Evolutionary conservation across 2,113 vertebrate species (phyloP).

Genomic region (Triplophysa rosa): DNA sequence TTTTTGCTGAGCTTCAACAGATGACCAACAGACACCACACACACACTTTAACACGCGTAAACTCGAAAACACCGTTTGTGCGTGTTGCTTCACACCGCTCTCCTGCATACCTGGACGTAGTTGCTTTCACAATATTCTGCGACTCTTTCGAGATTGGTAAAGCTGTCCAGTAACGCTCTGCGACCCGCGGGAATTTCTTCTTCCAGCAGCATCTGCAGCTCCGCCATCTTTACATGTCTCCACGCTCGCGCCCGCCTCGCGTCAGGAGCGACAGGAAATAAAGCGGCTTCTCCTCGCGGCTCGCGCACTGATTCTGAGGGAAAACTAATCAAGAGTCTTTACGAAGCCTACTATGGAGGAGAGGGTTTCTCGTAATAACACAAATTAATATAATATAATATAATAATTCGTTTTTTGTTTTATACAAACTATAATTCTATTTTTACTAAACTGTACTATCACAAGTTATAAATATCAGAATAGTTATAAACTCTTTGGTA

Average conservation of each 20-base stretch:
- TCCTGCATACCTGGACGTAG: slow-evolving; percentile 87
- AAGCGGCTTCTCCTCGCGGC: slow-evolving; percentile 27
- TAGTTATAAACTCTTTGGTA: background rate
- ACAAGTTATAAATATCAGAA: no score
- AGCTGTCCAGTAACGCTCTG: slow-evolving; percentile 89
- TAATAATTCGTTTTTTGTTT: no score
- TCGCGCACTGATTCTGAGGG: slow-evolving; percentile 8
- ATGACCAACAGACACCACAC: slow-evolving; percentile 19
- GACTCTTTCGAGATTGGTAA: slow-evolving; percentile 87
- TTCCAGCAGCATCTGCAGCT: slow-evolving; percentile 95
- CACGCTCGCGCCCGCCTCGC: slow-evolving; percentile 38
- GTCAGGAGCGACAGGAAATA: slow-evolving; percentile 42
- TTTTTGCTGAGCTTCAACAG: slow-evolving; percentile 9
- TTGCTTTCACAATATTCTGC: slow-evolving; percentile 95
- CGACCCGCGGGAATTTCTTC: slow-evolving; percentile 94
- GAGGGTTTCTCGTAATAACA: background rate
- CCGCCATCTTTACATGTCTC: slow-evolving; percentile 92
- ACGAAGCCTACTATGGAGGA: background rate
- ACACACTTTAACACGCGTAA: background rate
- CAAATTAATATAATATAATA: background rate
- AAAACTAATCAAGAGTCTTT: background rate
- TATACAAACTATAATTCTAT: no score
- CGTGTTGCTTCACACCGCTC: background rate
- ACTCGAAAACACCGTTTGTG: slow-evolving; percentile 25
- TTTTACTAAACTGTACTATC: background rate